Base-by-base conservation (phyloP, 1,140 invertebrate species). In the Bombus superbus region DNA sequence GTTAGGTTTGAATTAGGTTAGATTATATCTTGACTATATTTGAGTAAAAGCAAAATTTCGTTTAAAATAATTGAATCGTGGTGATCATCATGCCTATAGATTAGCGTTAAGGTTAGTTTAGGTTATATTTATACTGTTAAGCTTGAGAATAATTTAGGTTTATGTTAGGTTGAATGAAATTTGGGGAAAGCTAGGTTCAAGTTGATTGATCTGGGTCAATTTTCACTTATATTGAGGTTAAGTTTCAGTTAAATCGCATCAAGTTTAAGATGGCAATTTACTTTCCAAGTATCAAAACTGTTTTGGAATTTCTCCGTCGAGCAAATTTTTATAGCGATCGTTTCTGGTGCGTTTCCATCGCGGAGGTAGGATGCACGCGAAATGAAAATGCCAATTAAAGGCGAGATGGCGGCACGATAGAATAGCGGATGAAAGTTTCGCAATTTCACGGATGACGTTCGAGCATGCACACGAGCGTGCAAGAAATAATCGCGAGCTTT, bases 381-480 rank as follows among this genome's bases (percentile, higher is more conserved):
- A 32, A 35, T 47, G 42, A 80, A 80, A 81, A 62, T 73, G 42
- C 38, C 32, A 82, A 74, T 82, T 82, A 68, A 47, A 80, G 35
- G 59, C 28, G 28, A 15, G 25, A 57, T 69, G 42, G 9, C 62
- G 28, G 62, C 28, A 18, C 59, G 47, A 35, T 53, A 15, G 38
- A 75, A 71, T 28, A 57, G 38, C 57, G 22, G 25, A 62, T 6
- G 40, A 32, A 81, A 18, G 38, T 57, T 57, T 77, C 57, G 38
- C 13, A 57, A 66, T 68, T 86, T 35, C 62, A 40, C 38, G 62
- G 71, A 40, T 68, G 57, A 74, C 35, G 71, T 72, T 74, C 66
- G 62, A 68, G 59, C 77, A 22, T 22, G 69, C 62, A 38, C 32
- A 57, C 66, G 62, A 78, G 68, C 77, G n/a, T 40, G 69, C 62